Percentiles rank a stretch among this genome's conserved stretches.
Conservation (phyloP, 2,888 invertebrate species). For the Tigriopus californicus region DNA sequence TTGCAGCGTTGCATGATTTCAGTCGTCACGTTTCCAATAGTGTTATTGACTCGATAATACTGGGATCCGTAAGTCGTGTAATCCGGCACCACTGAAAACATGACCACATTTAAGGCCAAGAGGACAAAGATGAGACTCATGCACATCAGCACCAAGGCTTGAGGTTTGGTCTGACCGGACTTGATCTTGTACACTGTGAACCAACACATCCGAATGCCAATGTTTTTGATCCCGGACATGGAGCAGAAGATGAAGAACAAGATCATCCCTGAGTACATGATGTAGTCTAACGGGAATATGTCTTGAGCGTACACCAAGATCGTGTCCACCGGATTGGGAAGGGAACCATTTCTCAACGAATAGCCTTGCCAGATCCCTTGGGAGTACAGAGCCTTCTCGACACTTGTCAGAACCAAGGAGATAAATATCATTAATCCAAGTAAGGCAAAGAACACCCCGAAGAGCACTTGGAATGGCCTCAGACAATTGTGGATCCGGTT, state of each 20-base stretch:
- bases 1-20: conserved; percentile 8
- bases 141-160: conserved; percentile 28
- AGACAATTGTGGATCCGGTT: conserved; percentile 22
- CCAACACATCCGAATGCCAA: conserved; percentile 30
- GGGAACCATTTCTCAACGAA: conserved; percentile 24
- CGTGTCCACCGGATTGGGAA: conserved; percentile 25
- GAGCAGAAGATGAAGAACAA: conserved; percentile 28
- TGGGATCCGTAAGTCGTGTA: conserved; percentile 30
- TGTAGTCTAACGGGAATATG: conserved; percentile 30
- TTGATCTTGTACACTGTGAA: conserved; percentile 28
- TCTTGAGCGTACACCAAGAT: conserved; percentile 27
- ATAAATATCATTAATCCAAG: conserved; percentile 26
- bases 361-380: conserved; percentile 24
- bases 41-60: conserved; percentile 22
- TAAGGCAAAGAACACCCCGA: conserved; percentile 25
- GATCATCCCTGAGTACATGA: conserved; percentile 26
- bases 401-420: conserved; percentile 28
- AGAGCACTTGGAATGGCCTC: conserved; percentile 27
- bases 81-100: conserved; percentile 29
- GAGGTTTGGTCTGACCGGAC: conserved; percentile 26
- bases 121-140: conserved; percentile 27
- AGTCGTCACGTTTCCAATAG: conserved; percentile 4
- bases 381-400: conserved; percentile 30
- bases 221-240: conserved; percentile 27
- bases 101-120: conserved; percentile 28